phyloP scores from a whole-genome alignment of 2,888 invertebrate genomes.

The Oscheius onirici region DNA sequence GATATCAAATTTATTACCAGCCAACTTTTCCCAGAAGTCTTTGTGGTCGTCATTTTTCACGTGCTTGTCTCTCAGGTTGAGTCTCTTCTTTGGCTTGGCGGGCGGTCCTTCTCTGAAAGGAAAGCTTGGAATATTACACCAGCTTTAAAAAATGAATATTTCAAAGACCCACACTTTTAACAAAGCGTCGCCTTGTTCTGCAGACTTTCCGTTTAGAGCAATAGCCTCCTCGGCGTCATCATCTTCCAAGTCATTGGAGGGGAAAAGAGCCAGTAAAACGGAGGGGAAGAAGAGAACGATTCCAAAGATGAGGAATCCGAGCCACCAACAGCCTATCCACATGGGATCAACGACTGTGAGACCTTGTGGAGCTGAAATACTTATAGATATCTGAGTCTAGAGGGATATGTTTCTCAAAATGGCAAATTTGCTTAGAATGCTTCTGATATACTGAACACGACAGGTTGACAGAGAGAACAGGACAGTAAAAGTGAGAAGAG shows the following conservation, averaged over 20 bases:
- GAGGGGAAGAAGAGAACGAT: slow-evolving; percentile 59
- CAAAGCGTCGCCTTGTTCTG: neutral
- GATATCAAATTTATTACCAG: no score
- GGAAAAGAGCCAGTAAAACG: slow-evolving; percentile 72
- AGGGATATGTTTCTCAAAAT: no score
- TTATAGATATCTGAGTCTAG: no score
- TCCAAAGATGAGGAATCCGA: slow-evolving; percentile 71
- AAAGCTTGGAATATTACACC: neutral
- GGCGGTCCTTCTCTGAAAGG: slow-evolving; percentile 17
- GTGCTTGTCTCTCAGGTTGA: slow-evolving; percentile 67
- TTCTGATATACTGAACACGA: no score
- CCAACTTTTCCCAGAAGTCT: slow-evolving; percentile 16
- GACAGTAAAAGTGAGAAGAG: neutral
- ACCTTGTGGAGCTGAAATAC: slow-evolving; percentile 67
- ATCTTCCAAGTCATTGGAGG: slow-evolving; percentile 51
- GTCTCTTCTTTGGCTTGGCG: slow-evolving; percentile 43
- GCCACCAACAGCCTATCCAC: slow-evolving; percentile 75
- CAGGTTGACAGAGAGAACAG: neutral
- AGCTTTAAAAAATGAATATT: neutral
- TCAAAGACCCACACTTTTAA: slow-evolving; percentile 18
- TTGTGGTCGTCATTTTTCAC: slow-evolving; percentile 57
- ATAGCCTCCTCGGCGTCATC: slow-evolving; percentile 34
- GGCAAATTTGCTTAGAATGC: no score
- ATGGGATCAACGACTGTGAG: slow-evolving; percentile 72
- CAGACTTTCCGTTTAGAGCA: slow-evolving; percentile 13